These are phyloP conservation scores for Orius insidiosus DNA, from an alignment of 1,140 invertebrate genomes.

Conservation along the genomic window DNA sequence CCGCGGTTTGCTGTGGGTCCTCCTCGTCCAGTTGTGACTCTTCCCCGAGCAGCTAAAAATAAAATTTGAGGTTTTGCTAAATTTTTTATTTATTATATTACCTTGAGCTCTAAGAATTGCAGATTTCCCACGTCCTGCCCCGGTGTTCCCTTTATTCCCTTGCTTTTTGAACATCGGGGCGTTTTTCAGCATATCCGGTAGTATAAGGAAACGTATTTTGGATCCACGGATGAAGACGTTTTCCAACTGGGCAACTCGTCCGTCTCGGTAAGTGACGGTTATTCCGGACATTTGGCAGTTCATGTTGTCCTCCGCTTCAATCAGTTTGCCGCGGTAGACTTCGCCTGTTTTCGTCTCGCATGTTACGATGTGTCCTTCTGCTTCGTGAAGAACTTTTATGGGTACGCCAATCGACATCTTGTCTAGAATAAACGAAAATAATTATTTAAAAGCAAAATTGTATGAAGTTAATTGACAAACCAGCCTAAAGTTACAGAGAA, in stretches of 20 bases:
- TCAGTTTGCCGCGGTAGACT: conserved; percentile 93
- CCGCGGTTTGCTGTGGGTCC: conserved; percentile 9
- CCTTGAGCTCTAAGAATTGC: conserved; percentile 93
- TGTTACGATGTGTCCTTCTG: conserved; percentile 96
- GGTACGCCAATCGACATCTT: conserved; percentile 79
- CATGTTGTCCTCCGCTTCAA: conserved; percentile 99
- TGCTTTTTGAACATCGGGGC: conserved; percentile 99
- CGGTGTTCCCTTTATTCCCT: conserved; percentile 57
- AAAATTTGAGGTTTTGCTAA: neutral
- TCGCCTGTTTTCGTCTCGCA: conserved; percentile 96
- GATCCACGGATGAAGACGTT: conserved; percentile 98
- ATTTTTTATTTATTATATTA: conserved; percentile 25
- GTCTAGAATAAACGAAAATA: neutral
- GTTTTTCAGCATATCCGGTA: conserved; percentile 99
- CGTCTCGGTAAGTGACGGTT: conserved; percentile 85
- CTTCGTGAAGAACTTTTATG: conserved; percentile 98
- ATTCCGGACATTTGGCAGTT: conserved; percentile 90
- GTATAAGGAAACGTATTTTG: conserved; percentile 95
- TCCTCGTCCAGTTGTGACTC: conserved; percentile 14
- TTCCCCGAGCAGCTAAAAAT: conserved; percentile 15
- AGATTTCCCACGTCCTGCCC: conserved; percentile 75
- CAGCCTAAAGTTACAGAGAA: too few relatives aligned
- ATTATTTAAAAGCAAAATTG: too few relatives aligned
- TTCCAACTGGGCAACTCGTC: conserved; percentile 79
- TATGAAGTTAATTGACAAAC: too few relatives aligned